Base-by-base conservation (phyloP, 2,888 invertebrate species). In the Electrophaes corylata region DNA sequence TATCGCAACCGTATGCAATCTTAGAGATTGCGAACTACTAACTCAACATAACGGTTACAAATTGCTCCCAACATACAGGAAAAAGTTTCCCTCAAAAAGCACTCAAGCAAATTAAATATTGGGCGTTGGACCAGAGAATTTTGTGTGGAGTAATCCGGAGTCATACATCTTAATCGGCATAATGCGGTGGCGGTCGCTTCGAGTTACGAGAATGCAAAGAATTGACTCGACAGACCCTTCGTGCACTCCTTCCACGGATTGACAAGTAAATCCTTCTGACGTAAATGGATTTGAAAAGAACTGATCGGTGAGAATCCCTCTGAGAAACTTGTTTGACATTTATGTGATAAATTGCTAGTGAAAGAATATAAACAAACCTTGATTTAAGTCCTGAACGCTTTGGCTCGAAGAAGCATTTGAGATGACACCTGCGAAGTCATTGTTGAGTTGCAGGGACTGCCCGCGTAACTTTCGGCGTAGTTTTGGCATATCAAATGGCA, bases 401-500 rank as follows among this genome's bases (percentile, higher is more conserved):
- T 96, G 95, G 76, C 96, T 96, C 19, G 96, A 96, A 14, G 96
- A 96, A 44, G 96, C 96, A 75, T 96, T 96, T 4, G 96, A 96
- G 48, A 94, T 94, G 64, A 94, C 95, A 73, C 93, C 93, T 57
- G 94, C 94, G 76, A 96, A 96, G 60, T 91, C 91, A 68, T 81
- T 88, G 59, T 94, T 95, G 70, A 95, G 93, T 73, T 93, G 92
- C 61, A 92, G 70, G 1, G 92, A 92, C 62, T 93, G 89, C 64
- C 94, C 94, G 65, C 96, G 93, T 71, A 96, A 86, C 65, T 96
- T 94, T 50, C 97, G 92, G 62, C 96, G 93, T 57, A 97, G 88
- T 86, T 97, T 97, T 26, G 97, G 97, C 97, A 97, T 97, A 81
- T 97, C 97, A 81, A 97, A 97, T 55, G 97, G 97, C 77, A 97